Percentiles rank a stretch among this genome's conserved stretches.
phyloP scores from a whole-genome alignment of 2,888 invertebrate genomes.

The Noctua janthe region DNA sequence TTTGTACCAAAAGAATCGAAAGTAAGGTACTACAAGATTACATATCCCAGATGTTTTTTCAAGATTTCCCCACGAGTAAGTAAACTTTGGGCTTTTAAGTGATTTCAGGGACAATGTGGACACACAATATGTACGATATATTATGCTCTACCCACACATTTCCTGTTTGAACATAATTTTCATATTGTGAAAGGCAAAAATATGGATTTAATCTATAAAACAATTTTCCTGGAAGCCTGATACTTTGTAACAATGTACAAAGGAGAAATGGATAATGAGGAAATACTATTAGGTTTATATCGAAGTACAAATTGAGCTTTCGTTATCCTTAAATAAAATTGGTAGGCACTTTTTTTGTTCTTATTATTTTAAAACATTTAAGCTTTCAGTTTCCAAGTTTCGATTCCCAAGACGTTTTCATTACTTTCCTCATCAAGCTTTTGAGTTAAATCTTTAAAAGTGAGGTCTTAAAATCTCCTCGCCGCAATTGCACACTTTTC shows the following conservation, averaged over 20 bases:
- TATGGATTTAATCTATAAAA: slow-evolving; percentile 35
- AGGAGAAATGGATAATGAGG: background rate
- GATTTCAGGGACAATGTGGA: slow-evolving; percentile 30
- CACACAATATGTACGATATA: slow-evolving; percentile 47
- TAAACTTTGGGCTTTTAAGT: slow-evolving; percentile 47
- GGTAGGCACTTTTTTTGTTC: background rate
- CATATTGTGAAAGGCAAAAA: slow-evolving; percentile 29
- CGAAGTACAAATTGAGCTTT: background rate
- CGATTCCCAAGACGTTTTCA: background rate
- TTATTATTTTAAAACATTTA: slow-evolving; percentile 5
- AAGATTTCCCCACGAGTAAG: slow-evolving; percentile 33
- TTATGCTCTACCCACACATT: slow-evolving; percentile 34
- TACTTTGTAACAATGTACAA: slow-evolving; percentile 7
- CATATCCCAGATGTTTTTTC: slow-evolving; percentile 54
- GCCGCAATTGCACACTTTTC: slow-evolving; percentile 25
- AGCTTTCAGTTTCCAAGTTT: background rate
- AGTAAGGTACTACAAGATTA: slow-evolving; percentile 52
- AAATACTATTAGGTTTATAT: background rate
- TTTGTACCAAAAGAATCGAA: slow-evolving; percentile 66
- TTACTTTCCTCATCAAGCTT: slow-evolving; percentile 24
- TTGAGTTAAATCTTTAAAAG: slow-evolving; percentile 24
- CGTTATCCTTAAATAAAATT: background rate
- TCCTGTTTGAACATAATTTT: slow-evolving; percentile 53
- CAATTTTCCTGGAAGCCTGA: slow-evolving; percentile 12
- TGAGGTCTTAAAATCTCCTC: slow-evolving; percentile 24